Evolutionary conservation across 2,113 vertebrate genomes (phyloP), one percentile per base, ranked within the genome.

Genomic region (Dendrocopos noguchii): DNA sequence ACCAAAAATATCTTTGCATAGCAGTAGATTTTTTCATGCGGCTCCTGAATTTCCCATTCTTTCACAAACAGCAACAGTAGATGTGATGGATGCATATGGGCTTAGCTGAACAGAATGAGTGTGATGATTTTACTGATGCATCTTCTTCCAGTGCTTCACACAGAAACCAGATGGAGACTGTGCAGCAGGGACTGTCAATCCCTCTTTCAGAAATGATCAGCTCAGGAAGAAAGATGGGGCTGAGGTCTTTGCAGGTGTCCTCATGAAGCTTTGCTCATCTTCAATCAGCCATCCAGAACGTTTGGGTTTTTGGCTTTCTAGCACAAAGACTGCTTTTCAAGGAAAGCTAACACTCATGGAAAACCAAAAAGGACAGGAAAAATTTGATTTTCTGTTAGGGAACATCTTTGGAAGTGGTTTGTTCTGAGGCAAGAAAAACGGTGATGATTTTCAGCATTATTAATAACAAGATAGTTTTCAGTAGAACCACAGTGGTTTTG

Each of bases 131-230:
- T 67, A 36, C 31, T 65, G 66, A 47, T 63, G 34, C 7, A 22
- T 72, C 31, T 83, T 34, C 31, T 83, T 46, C 24, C 64, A 57
- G 39, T n/a, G 52, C 53, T 80, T 33, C 53, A 24, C 29, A 33
- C 60, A 76, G 20, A 47, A 47, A 67, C 24, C 25, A 24, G 57
- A 24, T 20, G 46, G 25, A n/a, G 22, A 8, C 52, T 56, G 52
- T 82, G 27, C 22, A 50, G 1, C 0, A 7, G 18, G 12, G 42
- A 27, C 19, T 33, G 2, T 8, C 34, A 31, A 15, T 36, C 61
- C 1, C 15, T 22, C 25, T 20, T 44, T 67, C 20, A 14, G 60
- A 73, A 47, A 22, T 1, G 1, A 10, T 14, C 20, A 64, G 44
- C 36, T 44, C 52, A 52, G 47, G 46, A 22, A 14, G 17, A 12